Conservation (phyloP, 2,888 invertebrate species). For the Oeneis ivallda region DNA sequence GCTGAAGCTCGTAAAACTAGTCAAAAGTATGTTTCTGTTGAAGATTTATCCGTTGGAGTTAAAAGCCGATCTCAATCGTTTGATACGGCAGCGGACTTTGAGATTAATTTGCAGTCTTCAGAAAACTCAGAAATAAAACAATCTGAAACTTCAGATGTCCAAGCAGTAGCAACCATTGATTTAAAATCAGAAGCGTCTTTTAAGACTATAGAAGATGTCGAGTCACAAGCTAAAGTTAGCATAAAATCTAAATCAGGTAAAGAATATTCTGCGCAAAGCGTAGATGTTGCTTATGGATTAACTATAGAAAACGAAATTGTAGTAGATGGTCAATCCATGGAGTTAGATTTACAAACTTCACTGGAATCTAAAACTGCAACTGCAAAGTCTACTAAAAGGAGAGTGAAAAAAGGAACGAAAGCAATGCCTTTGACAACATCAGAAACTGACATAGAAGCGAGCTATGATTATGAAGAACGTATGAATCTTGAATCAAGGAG, state of each 20-base stretch:
- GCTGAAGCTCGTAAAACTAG: constrained; percentile 1
- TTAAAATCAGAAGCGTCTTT: constrained; percentile 12
- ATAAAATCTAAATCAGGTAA: constrained; percentile 14
- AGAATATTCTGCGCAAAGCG: constrained; percentile 8
- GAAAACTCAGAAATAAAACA: background rate
- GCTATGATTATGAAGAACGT: constrained; percentile 8
- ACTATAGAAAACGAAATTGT: constrained; percentile 12
- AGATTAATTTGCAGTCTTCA: constrained; percentile 10
- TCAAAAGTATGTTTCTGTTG: background rate
- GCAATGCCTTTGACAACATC: background rate
- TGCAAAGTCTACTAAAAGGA: constrained; percentile 1
- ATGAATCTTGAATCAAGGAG: constrained; percentile 2
- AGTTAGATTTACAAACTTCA: constrained; percentile 1
- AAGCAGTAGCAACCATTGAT: constrained; percentile 11
- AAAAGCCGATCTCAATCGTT: constrained; percentile 15
- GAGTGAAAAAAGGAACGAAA: constrained; percentile 12
- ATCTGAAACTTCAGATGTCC: background rate
- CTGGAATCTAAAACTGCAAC: background rate
- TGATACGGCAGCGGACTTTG: constrained; percentile 18
- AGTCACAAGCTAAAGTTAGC: constrained; percentile 11
- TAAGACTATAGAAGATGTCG: constrained; percentile 2
- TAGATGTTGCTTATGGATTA: constrained; percentile 18
- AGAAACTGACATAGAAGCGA: constrained; percentile 8
- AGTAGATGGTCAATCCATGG: constrained; percentile 3
- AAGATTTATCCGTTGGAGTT: background rate